These are phyloP conservation scores for Caenorhabditis sp. DNA, from an alignment of 2,888 invertebrate genomes.

Conservation along the genomic window DNA sequence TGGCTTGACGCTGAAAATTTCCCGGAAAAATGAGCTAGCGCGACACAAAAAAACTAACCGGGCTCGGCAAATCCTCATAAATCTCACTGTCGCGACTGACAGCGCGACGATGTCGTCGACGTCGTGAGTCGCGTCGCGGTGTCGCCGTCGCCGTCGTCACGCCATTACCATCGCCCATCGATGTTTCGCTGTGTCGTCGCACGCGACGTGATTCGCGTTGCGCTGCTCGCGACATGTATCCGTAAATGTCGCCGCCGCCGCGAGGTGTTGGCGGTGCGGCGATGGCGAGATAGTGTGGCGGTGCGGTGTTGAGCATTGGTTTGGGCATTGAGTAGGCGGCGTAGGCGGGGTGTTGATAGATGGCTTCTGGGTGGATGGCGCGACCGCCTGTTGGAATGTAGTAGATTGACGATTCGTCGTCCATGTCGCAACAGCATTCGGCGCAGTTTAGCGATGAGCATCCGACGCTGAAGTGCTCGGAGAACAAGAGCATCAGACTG, in stretches of 20 bases:
- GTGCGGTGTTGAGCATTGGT: conserved; percentile 39
- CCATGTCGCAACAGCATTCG: conserved; percentile 54
- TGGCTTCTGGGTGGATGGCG: conserved; percentile 46
- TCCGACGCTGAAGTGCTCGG: conserved; percentile 54
- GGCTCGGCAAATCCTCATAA: conserved; percentile 53
- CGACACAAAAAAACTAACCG: too few relatives aligned
- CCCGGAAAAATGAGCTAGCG: too few relatives aligned
- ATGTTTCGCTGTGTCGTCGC: conserved; percentile 34
- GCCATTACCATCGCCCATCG: conserved; percentile 1
- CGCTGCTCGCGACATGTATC: conserved; percentile 18
- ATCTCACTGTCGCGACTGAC: conserved; percentile 44
- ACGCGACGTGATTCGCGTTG: conserved; percentile 23
- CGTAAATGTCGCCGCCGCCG: conserved; percentile 19
- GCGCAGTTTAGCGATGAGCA: conserved; percentile 42
- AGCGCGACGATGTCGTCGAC: conserved; percentile 26
- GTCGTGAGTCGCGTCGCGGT: conserved; percentile 30
- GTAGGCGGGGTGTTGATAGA: conserved; percentile 51
- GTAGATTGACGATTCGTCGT: conserved; percentile 61
- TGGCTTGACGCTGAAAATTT: conserved; percentile 18
- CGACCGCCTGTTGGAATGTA: conserved; percentile 60
- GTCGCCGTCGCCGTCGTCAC: conserved; percentile 18
- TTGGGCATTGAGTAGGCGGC: conserved; percentile 50
- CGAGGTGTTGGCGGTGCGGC: conserved; percentile 34
- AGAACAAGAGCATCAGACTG: conserved; percentile 60
- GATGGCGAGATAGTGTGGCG: conserved; percentile 54